These are phyloP conservation scores for Morone saxatilis DNA, from an alignment of 2,113 vertebrate genomes.

Conservation along the genomic window DNA sequence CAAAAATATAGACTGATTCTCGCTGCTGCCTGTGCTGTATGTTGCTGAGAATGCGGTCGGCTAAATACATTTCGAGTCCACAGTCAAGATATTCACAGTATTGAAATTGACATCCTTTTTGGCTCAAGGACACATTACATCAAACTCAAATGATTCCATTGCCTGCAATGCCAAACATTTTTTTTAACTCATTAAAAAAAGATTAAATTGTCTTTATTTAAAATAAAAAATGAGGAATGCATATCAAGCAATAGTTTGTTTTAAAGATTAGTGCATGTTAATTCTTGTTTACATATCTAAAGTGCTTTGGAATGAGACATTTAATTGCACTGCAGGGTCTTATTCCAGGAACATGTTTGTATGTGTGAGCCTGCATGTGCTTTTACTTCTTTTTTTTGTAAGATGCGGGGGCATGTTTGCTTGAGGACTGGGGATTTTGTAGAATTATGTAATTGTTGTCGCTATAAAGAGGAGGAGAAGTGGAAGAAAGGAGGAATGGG, in stretches of 20 bases:
- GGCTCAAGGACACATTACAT: constrained; percentile 10
- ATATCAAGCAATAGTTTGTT: constrained; percentile 5
- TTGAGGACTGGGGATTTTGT: constrained; percentile 52
- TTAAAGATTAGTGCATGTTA: background rate
- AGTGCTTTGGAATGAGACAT: constrained; percentile 21
- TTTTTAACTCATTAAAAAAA: background rate
- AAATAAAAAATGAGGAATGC: background rate
- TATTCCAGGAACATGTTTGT: constrained; percentile 14
- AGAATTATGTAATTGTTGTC: constrained; percentile 53
- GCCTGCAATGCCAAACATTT: background rate
- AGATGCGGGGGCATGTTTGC: constrained; percentile 48
- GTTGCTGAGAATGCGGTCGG: constrained; percentile 16
- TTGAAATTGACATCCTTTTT: constrained; percentile 19
- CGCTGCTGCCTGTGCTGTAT: background rate
- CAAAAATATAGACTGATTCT: constrained; percentile 10
- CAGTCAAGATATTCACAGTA: constrained; percentile 16
- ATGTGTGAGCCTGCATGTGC: constrained; percentile 37
- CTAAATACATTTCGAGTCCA: background rate
- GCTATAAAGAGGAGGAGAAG: constrained; percentile 14
- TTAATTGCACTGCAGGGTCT: constrained; percentile 35
- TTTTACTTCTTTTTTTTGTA: constrained; percentile 31
- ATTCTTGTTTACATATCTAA: constrained; percentile 25
- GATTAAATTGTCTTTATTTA: background rate
- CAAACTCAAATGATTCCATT: background rate
- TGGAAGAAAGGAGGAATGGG: background rate